A percentile compares a stretch with the other conserved stretches of the same genome.
phyloP scores from a whole-genome alignment of 2,797 vertebrate genomes.

The Anguilla pacifica region DNA sequence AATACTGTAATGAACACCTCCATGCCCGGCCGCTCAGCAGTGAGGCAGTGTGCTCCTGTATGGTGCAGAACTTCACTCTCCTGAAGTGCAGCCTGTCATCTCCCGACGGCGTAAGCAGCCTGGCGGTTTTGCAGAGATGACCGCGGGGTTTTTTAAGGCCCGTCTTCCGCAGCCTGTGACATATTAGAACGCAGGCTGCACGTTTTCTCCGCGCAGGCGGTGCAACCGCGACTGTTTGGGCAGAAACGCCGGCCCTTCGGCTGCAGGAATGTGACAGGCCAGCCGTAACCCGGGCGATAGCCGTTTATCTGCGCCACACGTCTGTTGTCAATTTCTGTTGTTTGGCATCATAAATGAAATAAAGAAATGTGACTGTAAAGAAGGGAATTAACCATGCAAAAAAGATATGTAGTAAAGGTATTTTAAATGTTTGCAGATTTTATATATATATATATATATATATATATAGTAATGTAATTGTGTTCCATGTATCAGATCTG shows the following conservation, averaged over 20 bases:
- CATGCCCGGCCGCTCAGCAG: not conserved
- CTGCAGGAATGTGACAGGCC: slow-evolving; percentile 3
- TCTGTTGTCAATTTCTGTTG: not conserved
- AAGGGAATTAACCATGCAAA: not conserved
- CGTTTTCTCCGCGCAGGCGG: slow-evolving; percentile 6
- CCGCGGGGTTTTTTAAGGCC: slow-evolving; percentile 16
- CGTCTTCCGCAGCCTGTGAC: not conserved
- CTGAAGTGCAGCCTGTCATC: slow-evolving; percentile 17
- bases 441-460: not conserved
- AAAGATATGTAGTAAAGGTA: not conserved
- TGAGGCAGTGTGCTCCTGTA: not conserved
- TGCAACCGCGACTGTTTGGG: not conserved
- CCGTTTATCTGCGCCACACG: slow-evolving; percentile 20
- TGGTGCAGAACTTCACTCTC: not conserved
- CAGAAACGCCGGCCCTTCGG: slow-evolving; percentile 26
- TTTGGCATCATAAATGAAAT: not conserved
- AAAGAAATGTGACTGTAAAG: not conserved
- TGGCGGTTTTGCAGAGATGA: slow-evolving; percentile 16
- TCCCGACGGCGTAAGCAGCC: not conserved
- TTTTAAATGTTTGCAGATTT: not conserved
- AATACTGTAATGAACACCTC: not conserved
- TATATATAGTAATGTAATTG: not conserved
- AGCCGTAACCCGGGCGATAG: slow-evolving; percentile 29
- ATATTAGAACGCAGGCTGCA: not conserved
- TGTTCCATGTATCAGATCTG: not conserved